Conservation (phyloP, 2,797 vertebrate genomes). For the Sternotherus odoratus region DNA sequence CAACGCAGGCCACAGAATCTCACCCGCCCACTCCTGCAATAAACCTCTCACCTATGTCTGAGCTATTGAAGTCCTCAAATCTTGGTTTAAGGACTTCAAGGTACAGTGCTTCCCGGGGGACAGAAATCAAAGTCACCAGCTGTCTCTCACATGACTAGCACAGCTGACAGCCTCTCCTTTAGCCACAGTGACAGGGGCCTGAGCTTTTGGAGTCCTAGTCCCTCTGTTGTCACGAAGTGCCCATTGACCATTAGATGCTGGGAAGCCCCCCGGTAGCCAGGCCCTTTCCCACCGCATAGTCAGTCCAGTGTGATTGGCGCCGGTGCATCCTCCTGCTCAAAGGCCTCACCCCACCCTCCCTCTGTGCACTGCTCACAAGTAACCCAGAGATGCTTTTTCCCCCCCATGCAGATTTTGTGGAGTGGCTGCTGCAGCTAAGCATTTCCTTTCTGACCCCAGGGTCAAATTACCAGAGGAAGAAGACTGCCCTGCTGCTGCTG, state of each 20-base stretch:
- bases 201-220: neutral
- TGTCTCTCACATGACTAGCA: neutral
- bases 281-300: neutral
- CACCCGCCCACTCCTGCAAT: too few species aligned
- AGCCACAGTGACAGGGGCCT: neutral
- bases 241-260: neutral
- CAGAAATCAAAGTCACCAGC: neutral
- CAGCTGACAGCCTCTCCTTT: neutral
- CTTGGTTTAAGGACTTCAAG: too few species aligned
- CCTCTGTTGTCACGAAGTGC: neutral
- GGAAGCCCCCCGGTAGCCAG: neutral
- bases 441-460: slow-evolving; percentile 81
- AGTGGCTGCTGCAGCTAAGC: slow-evolving; percentile 88
- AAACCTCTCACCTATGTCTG: too few species aligned
- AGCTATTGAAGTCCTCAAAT: too few species aligned
- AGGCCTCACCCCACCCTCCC: neutral
- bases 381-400: neutral
- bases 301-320: neutral
- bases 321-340: neutral
- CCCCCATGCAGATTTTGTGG: slow-evolving; percentile 82
- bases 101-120: neutral
- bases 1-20: too few species aligned
- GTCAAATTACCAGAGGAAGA: slow-evolving; percentile 91
- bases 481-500: slow-evolving; percentile 86
- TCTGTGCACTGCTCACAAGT: neutral